These are phyloP conservation scores for Oscheius sp. DNA, from an alignment of 2,888 invertebrate species.

Conservation along the genomic window DNA sequence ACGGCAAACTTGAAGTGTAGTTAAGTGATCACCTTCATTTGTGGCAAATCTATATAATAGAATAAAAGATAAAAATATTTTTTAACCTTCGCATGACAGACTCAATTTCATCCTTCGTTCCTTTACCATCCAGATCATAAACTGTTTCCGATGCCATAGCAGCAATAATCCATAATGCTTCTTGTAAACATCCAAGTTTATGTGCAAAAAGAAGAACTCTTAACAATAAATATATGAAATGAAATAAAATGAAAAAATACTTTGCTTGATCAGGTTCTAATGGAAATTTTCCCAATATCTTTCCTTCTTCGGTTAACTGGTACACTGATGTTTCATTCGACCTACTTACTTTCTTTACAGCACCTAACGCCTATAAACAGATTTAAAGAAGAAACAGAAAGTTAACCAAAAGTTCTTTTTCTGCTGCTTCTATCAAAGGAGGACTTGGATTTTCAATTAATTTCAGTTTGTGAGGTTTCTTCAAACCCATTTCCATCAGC, in stretches of 20 bases:
- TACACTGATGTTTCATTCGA: conserved; percentile 27
- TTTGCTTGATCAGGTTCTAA: conserved; percentile 47
- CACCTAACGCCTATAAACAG: conserved; percentile 42
- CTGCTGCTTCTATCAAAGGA: conserved; percentile 74
- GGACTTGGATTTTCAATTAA: conserved; percentile 87
- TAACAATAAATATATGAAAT: not conserved
- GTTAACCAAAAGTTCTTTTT: conserved; percentile 44
- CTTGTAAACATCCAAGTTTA: conserved; percentile 71
- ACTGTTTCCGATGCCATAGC: conserved; percentile 88
- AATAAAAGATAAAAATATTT: not conserved
- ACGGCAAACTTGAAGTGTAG: conserved; percentile 49
- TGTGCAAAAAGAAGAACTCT: conserved; percentile 48
- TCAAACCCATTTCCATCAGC: conserved; percentile 84
- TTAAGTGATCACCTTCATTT: conserved; percentile 65
- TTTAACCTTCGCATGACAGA: too few relatives aligned
- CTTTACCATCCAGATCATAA: conserved; percentile 72
- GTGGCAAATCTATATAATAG: conserved; percentile 77
- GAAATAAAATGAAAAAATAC: conserved; percentile 13
- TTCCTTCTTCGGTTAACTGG: conserved; percentile 41
- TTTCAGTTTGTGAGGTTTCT: conserved; percentile 82
- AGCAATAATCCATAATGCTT: conserved; percentile 84
- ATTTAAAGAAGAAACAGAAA: not conserved
- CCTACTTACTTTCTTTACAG: conserved; percentile 34
- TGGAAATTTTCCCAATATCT: conserved; percentile 42
- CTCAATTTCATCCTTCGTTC: conserved; percentile 37